Evolutionary conservation across 1,140 invertebrate genomes (phyloP).

Genomic region (Melitaea cinxia): DNA sequence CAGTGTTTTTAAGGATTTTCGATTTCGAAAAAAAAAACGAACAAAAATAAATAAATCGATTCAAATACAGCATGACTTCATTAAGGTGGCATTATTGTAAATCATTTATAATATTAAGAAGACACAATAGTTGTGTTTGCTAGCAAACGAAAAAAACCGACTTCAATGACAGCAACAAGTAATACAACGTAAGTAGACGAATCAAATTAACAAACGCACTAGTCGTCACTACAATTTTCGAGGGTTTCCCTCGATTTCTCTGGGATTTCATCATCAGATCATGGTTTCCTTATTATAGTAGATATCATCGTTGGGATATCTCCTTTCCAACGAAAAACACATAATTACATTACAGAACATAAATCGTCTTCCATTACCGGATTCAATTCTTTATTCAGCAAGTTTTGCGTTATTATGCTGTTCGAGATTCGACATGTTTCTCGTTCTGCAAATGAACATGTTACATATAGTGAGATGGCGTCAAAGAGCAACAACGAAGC

Average conservation of each 20-base stretch:
- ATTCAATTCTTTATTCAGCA: neutral
- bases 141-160: too few relatives aligned
- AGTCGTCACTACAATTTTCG: too few relatives aligned
- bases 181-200: too few relatives aligned
- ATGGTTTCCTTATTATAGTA: too few relatives aligned
- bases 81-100: neutral
- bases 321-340: too few relatives aligned
- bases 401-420: neutral
- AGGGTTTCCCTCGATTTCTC: too few relatives aligned
- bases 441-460: neutral
- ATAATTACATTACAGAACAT: too few relatives aligned
- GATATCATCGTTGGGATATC: too few relatives aligned
- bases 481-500: constrained; percentile 7
- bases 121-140: too few relatives aligned
- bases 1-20: neutral
- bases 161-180: too few relatives aligned
- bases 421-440: neutral
- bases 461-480: neutral
- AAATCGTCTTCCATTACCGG: neutral
- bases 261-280: too few relatives aligned
- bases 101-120: constrained; percentile 2
- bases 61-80: neutral
- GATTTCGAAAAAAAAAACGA: neutral
- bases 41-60: neutral
- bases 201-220: too few relatives aligned